Conservation (phyloP, 2,797 vertebrate genomes). For the Acanthis flammea region DNA sequence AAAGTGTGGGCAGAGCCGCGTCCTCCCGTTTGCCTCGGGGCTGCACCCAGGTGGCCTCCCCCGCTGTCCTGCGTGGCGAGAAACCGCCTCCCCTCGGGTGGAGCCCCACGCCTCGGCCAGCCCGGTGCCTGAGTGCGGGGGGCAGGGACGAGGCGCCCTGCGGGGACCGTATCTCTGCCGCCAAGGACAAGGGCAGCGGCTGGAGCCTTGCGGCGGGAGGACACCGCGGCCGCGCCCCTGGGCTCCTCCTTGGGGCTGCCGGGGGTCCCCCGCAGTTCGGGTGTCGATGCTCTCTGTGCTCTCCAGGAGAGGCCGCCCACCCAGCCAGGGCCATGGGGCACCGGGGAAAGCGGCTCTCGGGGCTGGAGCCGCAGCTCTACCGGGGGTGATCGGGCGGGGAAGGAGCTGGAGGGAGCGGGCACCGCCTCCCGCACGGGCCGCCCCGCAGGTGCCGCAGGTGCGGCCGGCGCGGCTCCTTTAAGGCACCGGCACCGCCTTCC, state of each 20-base stretch:
- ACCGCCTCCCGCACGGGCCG: not conserved
- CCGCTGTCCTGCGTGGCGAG: rapidly evolving
- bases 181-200: not conserved
- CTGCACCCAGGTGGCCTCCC: not conserved
- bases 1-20: not conserved
- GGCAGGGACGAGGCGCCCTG: not conserved
- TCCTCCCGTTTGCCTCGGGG: not conserved
- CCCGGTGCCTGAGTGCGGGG: not conserved
- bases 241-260: not conserved
- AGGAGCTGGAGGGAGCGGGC: not conserved
- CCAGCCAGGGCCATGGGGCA: rapidly evolving
- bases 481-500: not conserved
- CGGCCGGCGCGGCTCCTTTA: not conserved
- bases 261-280: not conserved
- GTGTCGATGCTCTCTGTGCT: not conserved
- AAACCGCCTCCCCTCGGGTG: not conserved
- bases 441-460: not conserved
- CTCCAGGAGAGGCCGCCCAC: slow-evolving; percentile 11
- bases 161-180: rapidly evolving
- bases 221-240: rapidly evolving
- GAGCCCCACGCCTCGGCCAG: not conserved
- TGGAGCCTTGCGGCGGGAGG: not conserved
- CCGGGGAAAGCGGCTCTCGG: not conserved
- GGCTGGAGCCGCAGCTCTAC: not conserved
- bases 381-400: rapidly evolving